A percentile compares a stretch with the other conserved stretches of the same genome.
Evolutionary conservation across 2,797 vertebrate genomes (phyloP).

Genomic region (Brachyalestes nurse): DNA sequence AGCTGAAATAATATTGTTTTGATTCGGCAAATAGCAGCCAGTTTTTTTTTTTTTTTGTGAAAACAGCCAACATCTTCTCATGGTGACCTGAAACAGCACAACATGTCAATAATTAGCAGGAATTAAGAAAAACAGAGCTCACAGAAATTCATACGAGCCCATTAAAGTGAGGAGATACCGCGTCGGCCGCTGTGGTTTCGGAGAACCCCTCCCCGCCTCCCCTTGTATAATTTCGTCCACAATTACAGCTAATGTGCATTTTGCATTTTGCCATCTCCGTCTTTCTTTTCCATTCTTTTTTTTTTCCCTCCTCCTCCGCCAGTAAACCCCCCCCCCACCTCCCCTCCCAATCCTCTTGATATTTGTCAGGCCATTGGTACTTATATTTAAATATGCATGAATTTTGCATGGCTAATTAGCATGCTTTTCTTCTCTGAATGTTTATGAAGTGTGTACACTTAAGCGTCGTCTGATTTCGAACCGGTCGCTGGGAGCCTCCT

Average conservation of each 20-base stretch:
- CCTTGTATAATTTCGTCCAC: slow-evolving; percentile 33
- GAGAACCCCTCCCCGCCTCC: no score
- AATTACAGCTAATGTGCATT: slow-evolving; percentile 47
- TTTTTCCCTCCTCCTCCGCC: neutral
- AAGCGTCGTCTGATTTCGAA: slow-evolving; percentile 40
- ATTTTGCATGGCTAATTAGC: slow-evolving; percentile 57
- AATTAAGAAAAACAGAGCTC: slow-evolving; percentile 35
- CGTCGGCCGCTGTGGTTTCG: neutral
- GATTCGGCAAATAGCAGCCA: slow-evolving; percentile 69
- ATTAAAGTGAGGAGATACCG: slow-evolving; percentile 16
- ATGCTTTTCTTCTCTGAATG: slow-evolving; percentile 53
- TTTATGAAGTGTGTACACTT: slow-evolving; percentile 50
- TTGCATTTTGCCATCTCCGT: slow-evolving; percentile 30
- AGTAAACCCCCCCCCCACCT: neutral
- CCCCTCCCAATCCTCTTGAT: slow-evolving; percentile 42
- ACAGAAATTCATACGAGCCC: slow-evolving; percentile 22
- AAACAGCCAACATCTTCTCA: slow-evolving; percentile 47
- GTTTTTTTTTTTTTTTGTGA: slow-evolving; percentile 63
- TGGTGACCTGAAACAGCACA: slow-evolving; percentile 51
- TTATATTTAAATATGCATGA: slow-evolving; percentile 60
- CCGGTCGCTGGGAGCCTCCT: slow-evolving; percentile 40
- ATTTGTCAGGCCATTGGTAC: slow-evolving; percentile 53
- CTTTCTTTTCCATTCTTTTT: slow-evolving; percentile 12
- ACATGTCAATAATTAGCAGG: slow-evolving; percentile 47
- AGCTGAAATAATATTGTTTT: slow-evolving; percentile 75